Evolutionary conservation across 1,140 invertebrate genomes (phyloP), one percentile per base, ranked within the genome.

Genomic region (Episyrphus balteatus): DNA sequence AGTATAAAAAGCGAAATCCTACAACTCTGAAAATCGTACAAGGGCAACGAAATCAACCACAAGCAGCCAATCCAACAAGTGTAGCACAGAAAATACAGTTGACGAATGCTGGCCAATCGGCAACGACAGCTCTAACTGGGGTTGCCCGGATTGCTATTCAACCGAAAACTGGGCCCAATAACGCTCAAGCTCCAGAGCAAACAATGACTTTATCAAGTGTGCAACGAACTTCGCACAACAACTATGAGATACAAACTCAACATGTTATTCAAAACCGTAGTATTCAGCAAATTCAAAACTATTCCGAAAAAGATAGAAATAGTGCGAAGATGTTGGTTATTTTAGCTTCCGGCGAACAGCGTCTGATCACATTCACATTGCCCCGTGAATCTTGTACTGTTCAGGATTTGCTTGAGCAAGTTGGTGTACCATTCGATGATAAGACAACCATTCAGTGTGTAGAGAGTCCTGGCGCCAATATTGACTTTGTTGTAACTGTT

Each of bases 371-470:
- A 2, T 86, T 86, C 55, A 84, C 83, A 32, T 70, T 85, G 54
- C 83, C 84, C 7, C 80, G 82, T 53, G 83, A 86, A 58, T 82
- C 81, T 49, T 86, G 84, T 61, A 86, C 83, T 0, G 80, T 86
- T 40, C 81, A 84, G 62, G 83, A 86, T 72, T 75, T 86, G 48
- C 64, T 86, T 40, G 82, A 85, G 62, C 83, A 86, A 73, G 82
- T 82, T 50, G 56, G 52, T 13, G 81, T 84, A 52, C 72, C 75
- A 31, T 79, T 82, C 54, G 72, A 75, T 36, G 70, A 73, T 38
- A 75, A 77, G 36, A 83, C 81, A 9, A 71, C 73, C 41, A 82
- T 86, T 43, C 79, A 82, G 50, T 78, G 82, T 55, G 80, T 81
- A 47, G 74, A 80, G 55, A 81, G 83, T 60, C 77, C 77, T 17